These are phyloP conservation scores for Limnephilus marmoratus DNA, from an alignment of 2,888 invertebrate species.

Conservation along the genomic window DNA sequence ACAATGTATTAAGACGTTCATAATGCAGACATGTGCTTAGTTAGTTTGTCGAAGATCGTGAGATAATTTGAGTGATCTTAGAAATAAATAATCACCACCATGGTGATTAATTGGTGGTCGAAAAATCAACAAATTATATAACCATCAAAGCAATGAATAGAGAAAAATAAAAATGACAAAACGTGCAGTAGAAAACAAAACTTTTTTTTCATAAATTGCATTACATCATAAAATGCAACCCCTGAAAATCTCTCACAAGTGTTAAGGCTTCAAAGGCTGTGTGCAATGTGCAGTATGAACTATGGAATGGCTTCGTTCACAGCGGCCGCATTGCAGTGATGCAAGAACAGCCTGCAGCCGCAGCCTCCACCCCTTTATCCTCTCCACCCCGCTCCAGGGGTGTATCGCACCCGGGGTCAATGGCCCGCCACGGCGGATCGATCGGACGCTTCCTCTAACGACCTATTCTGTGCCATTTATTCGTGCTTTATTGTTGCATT, in stretches of 20 bases:
- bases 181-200: too few species aligned
- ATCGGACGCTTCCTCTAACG: not conserved
- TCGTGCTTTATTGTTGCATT: not conserved
- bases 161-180: too few species aligned
- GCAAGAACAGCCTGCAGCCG: not conserved
- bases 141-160: too few species aligned
- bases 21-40: too few species aligned
- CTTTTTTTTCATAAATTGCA: too few species aligned
- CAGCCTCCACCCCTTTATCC: not conserved
- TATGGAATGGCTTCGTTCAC: not conserved
- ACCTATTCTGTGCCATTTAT: not conserved
- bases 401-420: not conserved
- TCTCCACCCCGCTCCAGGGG: not conserved
- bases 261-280: not conserved
- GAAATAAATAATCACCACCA: too few species aligned
- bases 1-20: too few species aligned
- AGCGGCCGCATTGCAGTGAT: constrained; percentile 18
- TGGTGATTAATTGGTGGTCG: too few species aligned
- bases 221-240: not conserved
- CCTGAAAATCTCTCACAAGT: not conserved
- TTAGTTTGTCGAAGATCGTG: too few species aligned
- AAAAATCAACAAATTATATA: too few species aligned
- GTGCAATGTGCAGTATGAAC: not conserved
- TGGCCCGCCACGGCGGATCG: not conserved
- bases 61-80: too few species aligned